Base-by-base conservation (phyloP, 2,888 invertebrate genomes). In the Brachynemurus nebulosus region DNA sequence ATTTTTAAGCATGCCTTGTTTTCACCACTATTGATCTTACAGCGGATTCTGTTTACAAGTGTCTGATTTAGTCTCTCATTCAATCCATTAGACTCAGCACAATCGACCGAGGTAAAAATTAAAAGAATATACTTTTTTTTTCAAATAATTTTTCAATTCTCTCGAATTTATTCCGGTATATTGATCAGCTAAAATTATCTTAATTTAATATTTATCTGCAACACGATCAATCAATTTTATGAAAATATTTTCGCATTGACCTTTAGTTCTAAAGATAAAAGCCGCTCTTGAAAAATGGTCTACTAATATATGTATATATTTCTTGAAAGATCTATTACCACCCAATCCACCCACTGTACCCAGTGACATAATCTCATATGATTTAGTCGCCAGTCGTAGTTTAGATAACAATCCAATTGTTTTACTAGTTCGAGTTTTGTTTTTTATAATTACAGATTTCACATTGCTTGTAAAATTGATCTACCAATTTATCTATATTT, bases 91-190 rank as follows among this genome's bases (percentile, higher is more conserved):
- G 36, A 36, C 18, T 36, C 16, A 18, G 36, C 16, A 36, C 17
- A 16, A 36, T 36, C 36, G 4, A 36, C 36, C 17, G 36, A 11
- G 3, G 36, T 36, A 18, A 36, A 36, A 6, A 36, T 36, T 7
- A 36, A 3, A n/a, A 16, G 17, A 18, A 36, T 14, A 36, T 36
- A 16, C n/a, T 17, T n/a, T n/a, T 3, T 30, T n/a, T 30, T 30
- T 30, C 14, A 30, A 30, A 6, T 11, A 30, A 12, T 30, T 14
- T 30, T 30, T 30, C n/a, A 30, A 30, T 30, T 30, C 48, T 23
- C 27, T 42, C 30, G 53, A 53, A 34, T 52, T 54, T 36, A 53
- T 47, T 36, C 52, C 53, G 23, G 51, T 33, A 45, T 53, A 55
- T 46, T 54, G 53, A 40, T 53, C 52, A n/a, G 52, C 43, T 25